Base-by-base conservation (phyloP, 2,113 vertebrate genomes). In the Hemicordylus capensis region DNA sequence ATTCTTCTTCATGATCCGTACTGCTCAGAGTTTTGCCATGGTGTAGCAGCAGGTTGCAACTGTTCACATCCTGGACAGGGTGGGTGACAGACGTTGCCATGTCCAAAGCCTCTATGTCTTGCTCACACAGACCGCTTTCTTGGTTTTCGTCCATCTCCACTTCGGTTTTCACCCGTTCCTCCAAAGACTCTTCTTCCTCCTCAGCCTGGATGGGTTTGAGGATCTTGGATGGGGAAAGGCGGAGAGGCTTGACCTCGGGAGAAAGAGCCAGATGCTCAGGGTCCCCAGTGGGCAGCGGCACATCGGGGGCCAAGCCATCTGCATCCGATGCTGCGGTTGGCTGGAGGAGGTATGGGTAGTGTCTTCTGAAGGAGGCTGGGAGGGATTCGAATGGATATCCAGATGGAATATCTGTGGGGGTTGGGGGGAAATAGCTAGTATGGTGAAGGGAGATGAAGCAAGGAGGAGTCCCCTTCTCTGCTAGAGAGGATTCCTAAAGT, bases 381-480 rank as follows among this genome's bases (percentile, higher is more conserved):
- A 99, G 93, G 44, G 98, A 97, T 86, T 97, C 98, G 91, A 98
- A 98, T 2, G 98, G 96, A 89, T 98, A 99, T 90, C 97, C 96
- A 0, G 97, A 94, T 6, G 97, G 96, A n/a, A 98, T 95, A 78
- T 98, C 98, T 99, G 95, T 80, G 92, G 94, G 90, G n/a, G n/a
- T n/a, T n/a, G n/a, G 86, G 48, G 94, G 48, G 81, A 28, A 63
- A 90, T 85, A 44, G 17, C 67, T 44, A 17, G 15, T 58, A 4
- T 59, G 51, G 73, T 31, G 39, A 3, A 37, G 6, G 26, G 54
- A 44, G 1, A n/a, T 12, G 39, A 8, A 34, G 15, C 26, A 4
- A 37, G 14, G 24, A 59, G 1, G 26, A 28, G 20, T 28, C 31
- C 59, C 56, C 0, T 51, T 20, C 7, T 31, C 34, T 34, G n/a